Evolutionary conservation across 1,140 invertebrate species (phyloP).

Genomic region (Artemia franciscana): DNA sequence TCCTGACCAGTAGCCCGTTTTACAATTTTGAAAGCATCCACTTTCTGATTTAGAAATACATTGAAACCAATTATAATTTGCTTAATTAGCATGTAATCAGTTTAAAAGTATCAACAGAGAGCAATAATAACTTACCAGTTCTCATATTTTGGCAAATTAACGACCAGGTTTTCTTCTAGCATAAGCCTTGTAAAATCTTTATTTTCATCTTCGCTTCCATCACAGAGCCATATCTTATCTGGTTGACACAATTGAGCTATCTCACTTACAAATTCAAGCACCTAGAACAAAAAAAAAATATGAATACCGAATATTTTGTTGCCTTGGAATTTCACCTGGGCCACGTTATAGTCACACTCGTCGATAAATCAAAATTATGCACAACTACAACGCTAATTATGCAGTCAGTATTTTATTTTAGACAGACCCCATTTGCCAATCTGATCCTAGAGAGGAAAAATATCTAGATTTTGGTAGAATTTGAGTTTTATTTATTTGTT

Average conservation of each 20-base stretch:
- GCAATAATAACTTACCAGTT: slow-evolving; percentile 21
- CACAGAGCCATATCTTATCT: slow-evolving; percentile 28
- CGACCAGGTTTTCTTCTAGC: slow-evolving; percentile 21
- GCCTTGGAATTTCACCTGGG: no score
- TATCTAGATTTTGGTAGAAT: no score
- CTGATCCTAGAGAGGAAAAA: no score
- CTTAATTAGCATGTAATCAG: not conserved
- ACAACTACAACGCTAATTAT: no score
- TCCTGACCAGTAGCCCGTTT: not conserved
- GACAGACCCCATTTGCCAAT: no score
- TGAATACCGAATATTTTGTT: no score
- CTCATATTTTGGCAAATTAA: slow-evolving; percentile 26
- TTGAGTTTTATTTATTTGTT: no score
- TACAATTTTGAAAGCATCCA: not conserved
- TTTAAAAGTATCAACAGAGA: not conserved
- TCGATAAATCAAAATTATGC: no score
- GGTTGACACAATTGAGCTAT: slow-evolving; percentile 25
- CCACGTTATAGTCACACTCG: no score
- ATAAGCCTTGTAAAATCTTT: slow-evolving; percentile 18
- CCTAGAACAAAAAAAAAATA: slow-evolving; percentile 11
- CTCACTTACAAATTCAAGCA: slow-evolving; percentile 19
- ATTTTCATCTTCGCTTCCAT: slow-evolving; percentile 29
- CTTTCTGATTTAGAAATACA: not conserved
- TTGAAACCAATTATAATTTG: not conserved
- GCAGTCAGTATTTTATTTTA: no score